Percentiles rank a stretch among this genome's conserved stretches.
Conservation (phyloP, 2,888 invertebrate species). For the Platerodrilus igneus region DNA sequence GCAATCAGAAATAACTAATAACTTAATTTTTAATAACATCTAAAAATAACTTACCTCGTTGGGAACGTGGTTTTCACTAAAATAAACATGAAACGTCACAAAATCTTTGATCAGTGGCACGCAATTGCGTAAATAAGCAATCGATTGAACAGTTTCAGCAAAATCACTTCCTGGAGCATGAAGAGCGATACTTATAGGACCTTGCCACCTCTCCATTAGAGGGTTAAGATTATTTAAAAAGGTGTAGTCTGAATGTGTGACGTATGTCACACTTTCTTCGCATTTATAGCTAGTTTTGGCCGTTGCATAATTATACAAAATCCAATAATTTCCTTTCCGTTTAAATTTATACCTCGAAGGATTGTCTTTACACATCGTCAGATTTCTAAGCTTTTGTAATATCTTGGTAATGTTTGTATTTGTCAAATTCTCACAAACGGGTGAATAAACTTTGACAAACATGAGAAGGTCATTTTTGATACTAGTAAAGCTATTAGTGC, state of each 20-base stretch:
- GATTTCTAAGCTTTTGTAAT: too few species aligned
- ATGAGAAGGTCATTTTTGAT: too few species aligned
- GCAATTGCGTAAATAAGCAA: conserved; percentile 57
- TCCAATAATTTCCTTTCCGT: conserved; percentile 50
- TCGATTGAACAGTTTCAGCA: conserved; percentile 52
- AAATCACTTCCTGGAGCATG: conserved; percentile 62
- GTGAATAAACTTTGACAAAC: too few species aligned
- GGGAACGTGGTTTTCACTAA: conserved; percentile 56
- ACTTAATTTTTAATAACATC: too few species aligned
- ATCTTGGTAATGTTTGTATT: too few species aligned
- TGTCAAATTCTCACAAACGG: too few species aligned
- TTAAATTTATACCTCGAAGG: conserved; percentile 17
- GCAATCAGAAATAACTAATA: too few species aligned
- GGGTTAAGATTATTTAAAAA: conserved; percentile 61
- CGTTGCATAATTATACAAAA: conserved; percentile 57
- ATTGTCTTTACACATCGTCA: conserved; percentile 32
- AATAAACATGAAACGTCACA: conserved; percentile 63
- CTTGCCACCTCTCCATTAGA: conserved; percentile 57
- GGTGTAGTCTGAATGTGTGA: conserved; percentile 64
- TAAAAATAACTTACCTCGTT: too few species aligned
- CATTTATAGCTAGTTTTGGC: conserved; percentile 49
- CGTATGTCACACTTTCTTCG: conserved; percentile 61
- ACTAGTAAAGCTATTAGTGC: too few species aligned
- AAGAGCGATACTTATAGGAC: conserved; percentile 61
- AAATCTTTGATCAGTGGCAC: conserved; percentile 52